A percentile compares a stretch with the other conserved stretches of the same genome.
Conservation (phyloP, 37 sponge, comb jelly and placozoan genomes). For the Diacarnus erythraeanus region DNA sequence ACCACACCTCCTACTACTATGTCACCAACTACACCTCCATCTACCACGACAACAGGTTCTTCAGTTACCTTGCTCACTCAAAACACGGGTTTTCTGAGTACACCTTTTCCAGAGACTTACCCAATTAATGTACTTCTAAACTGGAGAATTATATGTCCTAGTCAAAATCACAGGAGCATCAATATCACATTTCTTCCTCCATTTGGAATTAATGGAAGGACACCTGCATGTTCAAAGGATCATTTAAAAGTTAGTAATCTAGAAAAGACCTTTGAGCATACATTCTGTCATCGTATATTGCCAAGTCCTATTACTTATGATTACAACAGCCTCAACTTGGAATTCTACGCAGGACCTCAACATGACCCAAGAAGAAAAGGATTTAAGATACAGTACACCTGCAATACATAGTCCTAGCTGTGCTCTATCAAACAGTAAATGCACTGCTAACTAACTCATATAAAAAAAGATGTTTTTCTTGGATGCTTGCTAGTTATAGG, state of each 20-base stretch:
- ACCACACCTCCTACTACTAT: not conserved
- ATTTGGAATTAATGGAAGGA: not conserved
- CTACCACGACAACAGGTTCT: not conserved
- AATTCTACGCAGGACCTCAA: not conserved
- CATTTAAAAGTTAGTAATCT: not conserved
- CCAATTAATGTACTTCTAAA: slow-evolving; percentile 5
- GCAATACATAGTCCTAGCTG: not conserved
- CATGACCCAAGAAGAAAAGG: not conserved
- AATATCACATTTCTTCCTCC: not conserved
- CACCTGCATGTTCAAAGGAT: slow-evolving; percentile 1
- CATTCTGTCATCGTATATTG: not conserved
- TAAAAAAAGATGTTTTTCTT: no score
- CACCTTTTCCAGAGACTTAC: slow-evolving; percentile 30
- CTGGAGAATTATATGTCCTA: slow-evolving; percentile 4
- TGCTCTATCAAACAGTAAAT: no score
- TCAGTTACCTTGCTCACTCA: not conserved
- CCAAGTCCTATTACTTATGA: not conserved
- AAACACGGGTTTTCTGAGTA: not conserved
- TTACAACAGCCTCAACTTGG: not conserved
- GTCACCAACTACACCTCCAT: not conserved
- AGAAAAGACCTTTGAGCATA: not conserved
- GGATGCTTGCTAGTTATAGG: no score
- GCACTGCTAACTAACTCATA: no score
- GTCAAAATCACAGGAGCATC: no score
- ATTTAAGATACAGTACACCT: not conserved